Evolutionary conservation across 1,140 invertebrate genomes (phyloP).

Genomic region (Metaphire vulgaris): DNA sequence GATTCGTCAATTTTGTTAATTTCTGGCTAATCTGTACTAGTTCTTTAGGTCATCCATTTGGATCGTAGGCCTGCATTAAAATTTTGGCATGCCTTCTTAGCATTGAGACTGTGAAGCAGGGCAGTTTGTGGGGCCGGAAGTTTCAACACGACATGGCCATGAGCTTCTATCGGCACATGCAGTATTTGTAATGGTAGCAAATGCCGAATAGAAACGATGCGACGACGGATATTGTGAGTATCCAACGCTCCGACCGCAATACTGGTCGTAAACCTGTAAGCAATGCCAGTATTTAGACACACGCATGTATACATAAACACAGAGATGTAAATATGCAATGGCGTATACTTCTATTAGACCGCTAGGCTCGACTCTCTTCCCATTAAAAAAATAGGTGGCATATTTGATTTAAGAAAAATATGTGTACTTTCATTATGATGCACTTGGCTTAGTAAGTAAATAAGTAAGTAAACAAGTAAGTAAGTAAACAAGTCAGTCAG

Average conservation of each 20-base stretch:
- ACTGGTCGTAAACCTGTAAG: neutral
- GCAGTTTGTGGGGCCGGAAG: neutral
- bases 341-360: neutral
- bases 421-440: neutral
- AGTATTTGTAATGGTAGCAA: neutral
- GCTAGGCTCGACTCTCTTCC: no score
- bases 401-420: no score
- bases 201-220: neutral
- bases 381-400: no score
- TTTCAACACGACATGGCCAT: neutral
- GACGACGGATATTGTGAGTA: neutral
- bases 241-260: neutral
- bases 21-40: no score
- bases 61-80: no score
- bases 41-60: no score
- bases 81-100: no score
- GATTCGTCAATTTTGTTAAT: no score
- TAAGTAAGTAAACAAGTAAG: no score
- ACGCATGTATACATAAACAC: neutral
- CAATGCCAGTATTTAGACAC: neutral
- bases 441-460: no score
- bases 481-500: no score
- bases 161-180: neutral
- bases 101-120: no score
- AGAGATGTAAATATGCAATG: neutral